These are phyloP conservation scores for Artemia sp. DNA, from an alignment of 2,888 invertebrate species.

Conservation along the genomic window DNA sequence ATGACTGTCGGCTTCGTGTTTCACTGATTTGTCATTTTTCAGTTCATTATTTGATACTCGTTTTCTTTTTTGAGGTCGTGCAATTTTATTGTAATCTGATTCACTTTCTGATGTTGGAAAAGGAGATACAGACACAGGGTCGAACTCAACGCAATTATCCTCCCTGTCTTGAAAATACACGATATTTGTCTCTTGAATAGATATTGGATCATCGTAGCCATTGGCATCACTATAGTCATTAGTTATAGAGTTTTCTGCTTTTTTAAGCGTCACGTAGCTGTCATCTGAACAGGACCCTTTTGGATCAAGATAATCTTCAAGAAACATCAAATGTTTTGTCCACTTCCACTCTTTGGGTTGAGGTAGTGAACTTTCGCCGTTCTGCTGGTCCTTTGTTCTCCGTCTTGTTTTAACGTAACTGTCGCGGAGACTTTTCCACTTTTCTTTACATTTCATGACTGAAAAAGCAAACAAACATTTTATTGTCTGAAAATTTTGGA, in stretches of 20 bases:
- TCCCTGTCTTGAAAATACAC: background rate
- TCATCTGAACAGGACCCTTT: background rate
- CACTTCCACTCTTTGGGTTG: conserved; percentile 8
- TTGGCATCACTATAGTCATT: background rate
- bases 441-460: conserved; percentile 3
- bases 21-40: background rate
- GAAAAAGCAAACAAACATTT: background rate
- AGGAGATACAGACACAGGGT: background rate
- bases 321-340: background rate
- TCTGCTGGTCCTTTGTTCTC: background rate
- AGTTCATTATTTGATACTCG: background rate
- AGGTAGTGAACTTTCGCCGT: background rate
- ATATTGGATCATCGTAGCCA: background rate
- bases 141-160: background rate
- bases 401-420: background rate
- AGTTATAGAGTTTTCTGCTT: background rate
- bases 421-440: background rate
- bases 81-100: background rate
- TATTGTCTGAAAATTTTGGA: no score
- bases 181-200: no score
- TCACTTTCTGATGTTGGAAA: background rate
- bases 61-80: conserved; percentile 3
- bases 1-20: background rate
- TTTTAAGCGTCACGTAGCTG: background rate
- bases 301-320: background rate